Conservation (phyloP, 2,888 invertebrate species). For the Galerucella calmariensis region DNA sequence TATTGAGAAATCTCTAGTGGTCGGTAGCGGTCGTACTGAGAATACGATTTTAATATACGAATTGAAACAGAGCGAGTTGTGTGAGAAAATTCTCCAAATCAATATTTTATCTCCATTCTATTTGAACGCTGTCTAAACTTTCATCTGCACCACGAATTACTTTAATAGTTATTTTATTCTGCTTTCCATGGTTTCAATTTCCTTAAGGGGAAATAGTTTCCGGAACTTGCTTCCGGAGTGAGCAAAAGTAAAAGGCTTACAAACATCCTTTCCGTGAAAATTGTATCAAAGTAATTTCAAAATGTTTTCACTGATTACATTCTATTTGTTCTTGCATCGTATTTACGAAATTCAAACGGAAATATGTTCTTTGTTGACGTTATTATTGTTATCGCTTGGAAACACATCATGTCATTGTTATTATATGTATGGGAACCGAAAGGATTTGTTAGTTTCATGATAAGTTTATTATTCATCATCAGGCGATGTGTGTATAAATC, state of each 20-base stretch:
- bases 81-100: background rate
- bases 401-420: background rate
- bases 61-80: background rate
- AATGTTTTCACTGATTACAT: background rate
- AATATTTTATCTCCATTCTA: background rate
- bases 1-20: no score
- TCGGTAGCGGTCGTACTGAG: no score
- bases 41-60: no score
- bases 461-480: background rate
- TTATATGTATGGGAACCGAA: background rate
- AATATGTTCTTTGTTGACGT: constrained; percentile 4
- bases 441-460: background rate
- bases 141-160: constrained; percentile 22
- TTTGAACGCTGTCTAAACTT: constrained; percentile 6
- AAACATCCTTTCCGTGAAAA: constrained; percentile 17
- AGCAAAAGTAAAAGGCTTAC: constrained; percentile 27
- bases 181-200: constrained; percentile 35
- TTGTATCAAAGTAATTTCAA: constrained; percentile 21
- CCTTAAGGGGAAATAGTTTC: constrained; percentile 34
- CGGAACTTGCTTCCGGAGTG: constrained; percentile 19
- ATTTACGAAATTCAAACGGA: constrained; percentile 1
- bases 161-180: constrained; percentile 34
- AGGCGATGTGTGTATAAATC: background rate
- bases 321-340: constrained; percentile 1
- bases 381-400: background rate